phyloP scores from a whole-genome alignment of 2,797 vertebrate species.

The Pantherophis vulpinus region DNA sequence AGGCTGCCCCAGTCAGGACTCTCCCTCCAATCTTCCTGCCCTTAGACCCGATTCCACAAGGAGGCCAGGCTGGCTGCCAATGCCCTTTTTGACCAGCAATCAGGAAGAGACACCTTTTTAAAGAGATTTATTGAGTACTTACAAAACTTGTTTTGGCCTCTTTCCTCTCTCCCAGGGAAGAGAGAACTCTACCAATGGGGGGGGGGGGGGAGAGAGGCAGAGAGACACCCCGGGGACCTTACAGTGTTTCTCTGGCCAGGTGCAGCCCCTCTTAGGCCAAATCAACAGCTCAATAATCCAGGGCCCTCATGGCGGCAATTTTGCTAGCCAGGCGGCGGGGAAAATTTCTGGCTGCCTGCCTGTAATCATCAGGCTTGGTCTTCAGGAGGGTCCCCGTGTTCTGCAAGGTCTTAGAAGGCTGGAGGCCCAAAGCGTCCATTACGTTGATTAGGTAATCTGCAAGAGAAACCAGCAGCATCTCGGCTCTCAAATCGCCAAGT shows the following conservation, averaged over 20 bases:
- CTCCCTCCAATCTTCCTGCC: not conserved
- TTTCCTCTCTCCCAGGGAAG: not conserved
- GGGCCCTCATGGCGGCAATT: conserved; percentile 79
- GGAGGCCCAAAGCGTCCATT: conserved; percentile 96
- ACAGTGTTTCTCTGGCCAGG: not conserved
- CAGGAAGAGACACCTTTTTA: not conserved
- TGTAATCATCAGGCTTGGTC: conserved; percentile 86
- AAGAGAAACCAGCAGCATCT: not conserved
- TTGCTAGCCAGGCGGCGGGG: conserved; percentile 81
- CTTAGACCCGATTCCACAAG: fast-evolving
- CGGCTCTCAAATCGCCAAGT: fast-evolving
- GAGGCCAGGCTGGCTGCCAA: not conserved
- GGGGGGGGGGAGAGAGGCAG: too few species aligned
- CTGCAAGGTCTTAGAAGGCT: conserved; percentile 85
- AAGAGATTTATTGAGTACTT: not conserved
- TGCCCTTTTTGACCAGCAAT: not conserved
- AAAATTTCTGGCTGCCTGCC: conserved; percentile 80
- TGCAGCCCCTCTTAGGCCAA: not conserved
- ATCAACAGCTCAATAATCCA: conserved; percentile 73
- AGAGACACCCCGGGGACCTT: not conserved
- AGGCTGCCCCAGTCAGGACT: not conserved
- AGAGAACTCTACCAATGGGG: not conserved
- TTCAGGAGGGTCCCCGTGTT: conserved; percentile 81
- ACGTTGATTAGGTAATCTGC: conserved; percentile 95
- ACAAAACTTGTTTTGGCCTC: not conserved